Base-by-base conservation (phyloP, 2,113 vertebrate genomes). In the Potamarius usumacintae region DNA sequence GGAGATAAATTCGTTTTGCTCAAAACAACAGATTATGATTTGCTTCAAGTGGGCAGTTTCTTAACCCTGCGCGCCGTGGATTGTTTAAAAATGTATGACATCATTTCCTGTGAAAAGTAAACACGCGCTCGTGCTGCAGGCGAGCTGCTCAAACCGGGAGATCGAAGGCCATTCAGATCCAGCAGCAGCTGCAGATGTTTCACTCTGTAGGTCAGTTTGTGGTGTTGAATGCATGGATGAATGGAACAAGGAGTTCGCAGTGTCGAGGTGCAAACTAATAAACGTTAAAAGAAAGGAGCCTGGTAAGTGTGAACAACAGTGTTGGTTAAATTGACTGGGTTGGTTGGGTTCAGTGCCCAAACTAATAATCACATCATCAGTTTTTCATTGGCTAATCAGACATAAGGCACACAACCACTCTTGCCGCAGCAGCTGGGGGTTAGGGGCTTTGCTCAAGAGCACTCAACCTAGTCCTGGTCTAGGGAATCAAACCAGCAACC, bases 31-130 rank as follows among this genome's bases (percentile, higher is more conserved):
- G 1, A 2, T 82, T 77, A 67, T 55, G 48, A 11, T 20, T 20
- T 57, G 62, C 50, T 48, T n/a, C 20, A 42, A 30, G n/a, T 15
- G 17, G n/a, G 22, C 15, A 83, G 79, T 71, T 12, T 67, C 50
- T 87, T 85, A 85, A 87, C 78, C 30, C 90, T 48, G 34, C 92
- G 92, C 90, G 91, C 93, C 86, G 86, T 91, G 90, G 88, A 86
- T 82, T 82, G 91, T 94, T 95, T 92, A 93, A 95, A 82, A 95
- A 94, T 93, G 63, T 74, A 5, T 2, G 1, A 94, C 94, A 92
- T 95, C 93, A 95, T 63, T 93, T 95, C 95, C 94, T 87, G 7
- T 74, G 60, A 7, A 88, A 84, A 85, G 87, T 89, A 85, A 90
- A 74, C 88, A 87, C 72, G 57, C 65, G 22, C 76, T 87, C 87